Evolutionary conservation across 2,113 vertebrate species (phyloP).

Genomic region (Glaucomys volans): DNA sequence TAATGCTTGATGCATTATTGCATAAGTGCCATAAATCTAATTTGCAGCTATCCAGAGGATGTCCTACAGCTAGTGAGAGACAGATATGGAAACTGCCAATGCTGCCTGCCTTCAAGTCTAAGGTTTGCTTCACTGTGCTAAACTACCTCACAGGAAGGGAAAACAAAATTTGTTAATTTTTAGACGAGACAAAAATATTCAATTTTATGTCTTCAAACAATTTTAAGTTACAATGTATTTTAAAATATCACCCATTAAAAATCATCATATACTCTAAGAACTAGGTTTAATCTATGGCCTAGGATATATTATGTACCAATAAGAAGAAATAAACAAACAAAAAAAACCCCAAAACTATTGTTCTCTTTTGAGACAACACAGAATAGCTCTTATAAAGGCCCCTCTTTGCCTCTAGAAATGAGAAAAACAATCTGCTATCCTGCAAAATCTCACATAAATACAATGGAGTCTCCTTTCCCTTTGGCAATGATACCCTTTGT

Average conservation of each 20-base stretch:
- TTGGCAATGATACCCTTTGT: constrained; percentile 16
- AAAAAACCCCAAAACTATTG: neutral
- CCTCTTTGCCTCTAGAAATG: constrained; percentile 44
- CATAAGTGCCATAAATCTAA: neutral
- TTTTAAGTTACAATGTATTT: constrained; percentile 36
- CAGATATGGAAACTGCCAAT: neutral
- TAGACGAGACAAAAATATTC: neutral
- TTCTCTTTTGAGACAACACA: constrained; percentile 31
- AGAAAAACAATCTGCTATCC: constrained; percentile 35
- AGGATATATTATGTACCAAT: neutral
- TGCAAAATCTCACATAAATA: constrained; percentile 67
- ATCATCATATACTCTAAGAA: neutral
- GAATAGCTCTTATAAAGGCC: constrained; percentile 4
- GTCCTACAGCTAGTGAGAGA: neutral
- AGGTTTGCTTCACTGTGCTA: neutral
- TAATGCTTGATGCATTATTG: neutral
- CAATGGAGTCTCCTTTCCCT: constrained; percentile 6
- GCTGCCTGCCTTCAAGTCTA: neutral
- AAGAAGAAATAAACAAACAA: neutral
- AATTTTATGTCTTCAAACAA: neutral
- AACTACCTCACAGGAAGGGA: neutral
- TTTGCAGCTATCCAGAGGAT: neutral
- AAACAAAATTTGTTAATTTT: neutral
- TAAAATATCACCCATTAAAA: constrained; percentile 31
- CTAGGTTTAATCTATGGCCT: neutral